phyloP scores from a whole-genome alignment of 2,797 vertebrate species.

The Leontopithecus rosalia region DNA sequence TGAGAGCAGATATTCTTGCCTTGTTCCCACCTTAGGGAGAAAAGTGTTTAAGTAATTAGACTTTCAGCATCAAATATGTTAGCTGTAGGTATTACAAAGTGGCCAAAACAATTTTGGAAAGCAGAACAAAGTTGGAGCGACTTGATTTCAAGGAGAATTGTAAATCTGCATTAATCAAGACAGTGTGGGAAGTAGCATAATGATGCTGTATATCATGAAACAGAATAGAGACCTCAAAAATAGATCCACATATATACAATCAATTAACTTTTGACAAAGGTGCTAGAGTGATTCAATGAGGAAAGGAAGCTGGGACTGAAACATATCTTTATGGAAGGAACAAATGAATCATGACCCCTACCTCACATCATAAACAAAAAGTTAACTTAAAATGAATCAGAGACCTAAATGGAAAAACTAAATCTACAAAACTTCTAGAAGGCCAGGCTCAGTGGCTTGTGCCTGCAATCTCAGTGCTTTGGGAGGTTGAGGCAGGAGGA shows the following conservation, averaged over 20 bases:
- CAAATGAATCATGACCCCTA: neutral
- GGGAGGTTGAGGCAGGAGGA: neutral
- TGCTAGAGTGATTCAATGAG: neutral
- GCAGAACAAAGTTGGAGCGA: neutral
- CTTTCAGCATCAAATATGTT: neutral
- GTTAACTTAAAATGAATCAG: neutral
- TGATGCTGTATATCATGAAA: neutral
- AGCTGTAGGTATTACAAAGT: neutral
- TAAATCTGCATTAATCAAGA: neutral
- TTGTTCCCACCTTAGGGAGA: neutral
- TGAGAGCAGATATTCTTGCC: neutral
- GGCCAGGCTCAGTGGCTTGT: neutral
- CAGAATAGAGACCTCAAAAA: neutral
- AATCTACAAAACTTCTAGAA: neutral
- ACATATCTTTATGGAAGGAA: neutral
- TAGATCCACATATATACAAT: neutral
- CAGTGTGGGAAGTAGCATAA: neutral
- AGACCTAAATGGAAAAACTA: neutral
- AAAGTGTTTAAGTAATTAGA: neutral
- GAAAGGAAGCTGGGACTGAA: neutral
- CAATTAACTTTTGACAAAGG: constrained; percentile 15
- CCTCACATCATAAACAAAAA: neutral
- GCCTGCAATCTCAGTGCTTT: neutral
- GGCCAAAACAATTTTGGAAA: constrained; percentile 11
- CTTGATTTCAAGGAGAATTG: neutral